Percentiles rank a stretch among this genome's conserved stretches.
These are phyloP conservation scores for Acronicta alni DNA, from an alignment of 2,888 invertebrate species.

Conservation along the genomic window DNA sequence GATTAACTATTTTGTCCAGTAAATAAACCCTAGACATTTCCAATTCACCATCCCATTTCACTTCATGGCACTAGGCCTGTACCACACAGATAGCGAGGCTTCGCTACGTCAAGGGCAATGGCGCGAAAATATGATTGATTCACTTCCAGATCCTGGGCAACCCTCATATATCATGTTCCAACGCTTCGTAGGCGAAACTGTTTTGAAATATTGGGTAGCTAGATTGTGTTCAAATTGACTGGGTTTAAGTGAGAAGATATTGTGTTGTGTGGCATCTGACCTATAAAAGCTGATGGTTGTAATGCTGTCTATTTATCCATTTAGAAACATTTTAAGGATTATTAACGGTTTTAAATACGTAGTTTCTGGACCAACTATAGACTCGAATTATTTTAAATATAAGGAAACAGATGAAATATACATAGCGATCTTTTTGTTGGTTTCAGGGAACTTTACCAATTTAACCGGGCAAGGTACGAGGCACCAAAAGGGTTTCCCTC, in stretches of 20 bases:
- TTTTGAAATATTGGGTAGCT: conserved; percentile 41
- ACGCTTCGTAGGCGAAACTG: conserved; percentile 22
- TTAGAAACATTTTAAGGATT: too few relatives aligned
- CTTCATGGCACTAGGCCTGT: conserved; percentile 34
- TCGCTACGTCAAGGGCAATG: conserved; percentile 33
- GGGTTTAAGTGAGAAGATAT: conserved; percentile 29
- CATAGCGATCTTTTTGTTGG: too few relatives aligned
- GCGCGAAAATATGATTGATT: conserved; percentile 55
- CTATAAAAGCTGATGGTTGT: background rate
- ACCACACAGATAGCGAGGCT: conserved; percentile 36
- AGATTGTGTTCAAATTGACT: conserved; percentile 39
- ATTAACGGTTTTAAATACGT: too few relatives aligned
- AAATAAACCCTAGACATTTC: conserved; percentile 16
- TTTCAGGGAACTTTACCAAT: too few relatives aligned
- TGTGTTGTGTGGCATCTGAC: conserved; percentile 6
- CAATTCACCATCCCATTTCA: conserved; percentile 22
- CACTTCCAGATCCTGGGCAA: conserved; percentile 33
- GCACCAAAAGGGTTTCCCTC: too few relatives aligned
- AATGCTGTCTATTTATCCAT: too few relatives aligned
- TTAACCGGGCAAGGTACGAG: too few relatives aligned
- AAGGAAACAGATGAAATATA: too few relatives aligned
- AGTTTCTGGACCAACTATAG: too few relatives aligned
- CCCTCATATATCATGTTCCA: conserved; percentile 43
- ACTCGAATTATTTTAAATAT: too few relatives aligned
- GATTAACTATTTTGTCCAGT: background rate